These are phyloP conservation scores for Agapornis roseicollis DNA, from an alignment of 2,113 vertebrate species.

Conservation along the genomic window DNA sequence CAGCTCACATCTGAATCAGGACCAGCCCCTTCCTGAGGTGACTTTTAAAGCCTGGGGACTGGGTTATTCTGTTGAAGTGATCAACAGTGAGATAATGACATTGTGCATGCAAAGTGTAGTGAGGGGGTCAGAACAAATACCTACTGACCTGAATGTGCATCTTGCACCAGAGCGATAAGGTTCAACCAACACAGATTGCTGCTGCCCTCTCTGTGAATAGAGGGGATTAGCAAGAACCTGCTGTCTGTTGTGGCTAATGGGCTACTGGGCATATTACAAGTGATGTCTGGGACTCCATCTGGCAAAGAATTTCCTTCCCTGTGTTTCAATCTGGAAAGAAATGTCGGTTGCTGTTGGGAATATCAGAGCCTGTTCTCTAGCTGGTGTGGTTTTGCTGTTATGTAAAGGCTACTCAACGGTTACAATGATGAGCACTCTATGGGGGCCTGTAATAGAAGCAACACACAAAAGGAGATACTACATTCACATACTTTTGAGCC, in stretches of 20 bases:
- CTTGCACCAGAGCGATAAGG: not conserved
- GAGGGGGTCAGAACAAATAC: not conserved
- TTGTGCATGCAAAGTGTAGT: not conserved
- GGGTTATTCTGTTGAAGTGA: not conserved
- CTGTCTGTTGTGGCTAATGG: not conserved
- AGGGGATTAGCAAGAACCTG: not conserved
- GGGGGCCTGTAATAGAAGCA: not conserved
- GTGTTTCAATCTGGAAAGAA: not conserved
- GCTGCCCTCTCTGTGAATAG: constrained; percentile 38
- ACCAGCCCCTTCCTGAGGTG: not conserved
- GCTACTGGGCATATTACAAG: not conserved
- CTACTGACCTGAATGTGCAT: not conserved
- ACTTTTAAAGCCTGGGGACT: not conserved
- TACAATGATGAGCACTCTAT: not conserved
- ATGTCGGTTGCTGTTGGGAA: not conserved
- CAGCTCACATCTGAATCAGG: not conserved
- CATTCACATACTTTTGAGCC: not conserved
- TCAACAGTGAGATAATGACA: not conserved
- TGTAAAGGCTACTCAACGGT: not conserved
- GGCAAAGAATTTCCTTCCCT: not conserved
- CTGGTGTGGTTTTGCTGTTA: not conserved
- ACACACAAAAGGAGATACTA: not conserved
- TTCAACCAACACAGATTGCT: constrained; percentile 26
- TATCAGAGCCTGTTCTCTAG: not conserved
- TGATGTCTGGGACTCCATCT: not conserved